Conservation (phyloP, 2,888 invertebrate species). For the Sisyra nigra region DNA sequence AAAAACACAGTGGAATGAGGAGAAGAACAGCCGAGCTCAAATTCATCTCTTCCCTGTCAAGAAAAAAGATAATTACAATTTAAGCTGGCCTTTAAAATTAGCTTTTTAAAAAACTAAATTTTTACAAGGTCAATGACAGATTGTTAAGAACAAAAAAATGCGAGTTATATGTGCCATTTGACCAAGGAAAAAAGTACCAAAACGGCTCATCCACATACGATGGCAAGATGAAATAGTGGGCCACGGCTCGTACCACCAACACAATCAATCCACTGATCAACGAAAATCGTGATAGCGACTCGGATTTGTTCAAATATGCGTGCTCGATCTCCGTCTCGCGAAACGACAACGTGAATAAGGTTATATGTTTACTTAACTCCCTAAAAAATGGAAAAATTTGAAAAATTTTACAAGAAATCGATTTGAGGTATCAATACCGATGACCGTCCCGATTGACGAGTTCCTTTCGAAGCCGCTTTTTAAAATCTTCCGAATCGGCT, state of each 20-base stretch:
- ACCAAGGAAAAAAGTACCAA: too few relatives aligned
- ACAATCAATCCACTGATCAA: conserved; percentile 46
- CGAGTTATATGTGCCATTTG: too few relatives aligned
- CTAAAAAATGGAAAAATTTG: conserved; percentile 22
- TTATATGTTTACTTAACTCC: conserved; percentile 49
- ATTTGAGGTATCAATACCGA: conserved; percentile 49
- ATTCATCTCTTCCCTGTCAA: too few relatives aligned
- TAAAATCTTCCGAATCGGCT: conserved; percentile 65
- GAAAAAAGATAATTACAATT: too few relatives aligned
- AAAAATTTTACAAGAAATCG: not conserved
- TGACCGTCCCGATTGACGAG: conserved; percentile 71
- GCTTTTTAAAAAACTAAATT: too few relatives aligned
- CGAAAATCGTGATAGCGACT: conserved; percentile 47
- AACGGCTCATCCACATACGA: conserved; percentile 23
- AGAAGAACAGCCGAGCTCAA: too few relatives aligned
- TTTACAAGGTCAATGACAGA: too few relatives aligned
- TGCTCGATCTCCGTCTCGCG: conserved; percentile 46
- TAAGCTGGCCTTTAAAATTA: too few relatives aligned
- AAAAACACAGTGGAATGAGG: too few relatives aligned
- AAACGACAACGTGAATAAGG: conserved; percentile 46
- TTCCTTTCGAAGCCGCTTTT: conserved; percentile 65
- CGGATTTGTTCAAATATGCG: conserved; percentile 46
- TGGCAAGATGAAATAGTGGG: conserved; percentile 37
- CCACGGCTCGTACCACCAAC: conserved; percentile 33
- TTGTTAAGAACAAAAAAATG: too few relatives aligned